Evolutionary conservation across 2,113 vertebrate species (phyloP).

Genomic region (Myotis yumanensis): DNA sequence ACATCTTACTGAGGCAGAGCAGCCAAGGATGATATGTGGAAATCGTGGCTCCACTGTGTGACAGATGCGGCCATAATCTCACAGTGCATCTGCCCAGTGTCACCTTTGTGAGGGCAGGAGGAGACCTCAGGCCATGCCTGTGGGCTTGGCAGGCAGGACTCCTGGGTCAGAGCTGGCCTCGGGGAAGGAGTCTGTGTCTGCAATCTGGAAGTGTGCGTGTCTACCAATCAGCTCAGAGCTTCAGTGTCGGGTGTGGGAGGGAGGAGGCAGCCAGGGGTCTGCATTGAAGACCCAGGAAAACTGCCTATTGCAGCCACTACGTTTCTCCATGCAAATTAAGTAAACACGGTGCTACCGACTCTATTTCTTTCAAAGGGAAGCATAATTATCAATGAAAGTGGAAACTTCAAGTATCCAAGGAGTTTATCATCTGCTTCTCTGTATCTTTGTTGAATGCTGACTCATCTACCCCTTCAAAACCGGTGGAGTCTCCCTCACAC

Average conservation of each 20-base stretch:
- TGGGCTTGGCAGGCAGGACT: neutral
- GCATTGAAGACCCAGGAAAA: neutral
- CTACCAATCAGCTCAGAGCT: neutral
- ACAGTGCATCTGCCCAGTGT: neutral
- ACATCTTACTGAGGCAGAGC: fast-evolving
- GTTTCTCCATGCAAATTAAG: fast-evolving
- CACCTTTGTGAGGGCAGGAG: neutral
- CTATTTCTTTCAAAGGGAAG: neutral
- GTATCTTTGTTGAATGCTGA: neutral
- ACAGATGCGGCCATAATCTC: fast-evolving
- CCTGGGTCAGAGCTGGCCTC: neutral
- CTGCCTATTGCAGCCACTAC: fast-evolving
- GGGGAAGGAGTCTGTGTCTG: too few species aligned
- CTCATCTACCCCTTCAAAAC: neutral
- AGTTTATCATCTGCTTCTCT: neutral
- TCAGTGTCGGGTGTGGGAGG: fast-evolving
- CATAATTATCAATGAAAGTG: neutral
- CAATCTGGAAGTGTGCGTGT: neutral
- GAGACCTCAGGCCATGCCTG: neutral
- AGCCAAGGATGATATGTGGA: neutral
- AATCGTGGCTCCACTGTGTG: neutral
- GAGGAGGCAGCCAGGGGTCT: fast-evolving
- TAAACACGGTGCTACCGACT: neutral
- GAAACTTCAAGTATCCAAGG: neutral
- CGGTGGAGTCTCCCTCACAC: neutral